Evolutionary conservation across 2,797 vertebrate genomes (phyloP), one percentile per base, ranked within the genome.

Genomic region (Sebastes melanostomus): DNA sequence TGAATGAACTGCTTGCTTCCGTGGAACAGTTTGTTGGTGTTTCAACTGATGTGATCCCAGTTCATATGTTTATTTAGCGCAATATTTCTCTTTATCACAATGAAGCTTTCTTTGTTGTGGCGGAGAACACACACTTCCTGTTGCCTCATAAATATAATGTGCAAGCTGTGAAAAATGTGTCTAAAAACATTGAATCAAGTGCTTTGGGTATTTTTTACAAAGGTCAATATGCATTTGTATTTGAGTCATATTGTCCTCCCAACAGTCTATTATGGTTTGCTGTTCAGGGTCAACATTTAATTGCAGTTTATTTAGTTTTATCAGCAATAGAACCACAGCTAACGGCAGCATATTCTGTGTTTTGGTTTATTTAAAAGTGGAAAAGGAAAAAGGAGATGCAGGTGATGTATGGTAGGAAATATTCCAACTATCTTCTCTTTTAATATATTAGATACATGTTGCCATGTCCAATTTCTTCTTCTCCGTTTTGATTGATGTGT

Each of bases 1-100:
- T 84, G 75, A 91, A 93, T 90, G 73, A 92, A 84, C 56, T 69
- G 62, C 62, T 68, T 74, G 58, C 60, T 70, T 61, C 69, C 38
- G 54, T 73, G 72, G 46, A 88, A 38, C 62, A 58, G 52, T 75
- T 50, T 61, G 61, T 62, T 70, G 52, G 62, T 60, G 36, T 83
- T 73, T 69, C 34, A 69, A 70, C 52, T 84, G 63, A 62, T 71
- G 11, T 22, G 27, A 69, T 65, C 25, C 71, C 12, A 61, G 13
- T 66, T 77, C 11, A n/a, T 66, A 25, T 54, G 9, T 75, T 78
- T 74, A 67, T 68, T 50, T 10, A 38, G 2, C 1, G n/a, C 24
- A 30, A 2, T 56, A 16, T 46, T 56, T 72, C 6, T 74, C 29
- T 56, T 36, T 66, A 36, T 63, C 8, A 52, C 36, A 61, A 12